Conservation (phyloP, 2,113 vertebrate genomes). For the Hepsetus odoe region DNA sequence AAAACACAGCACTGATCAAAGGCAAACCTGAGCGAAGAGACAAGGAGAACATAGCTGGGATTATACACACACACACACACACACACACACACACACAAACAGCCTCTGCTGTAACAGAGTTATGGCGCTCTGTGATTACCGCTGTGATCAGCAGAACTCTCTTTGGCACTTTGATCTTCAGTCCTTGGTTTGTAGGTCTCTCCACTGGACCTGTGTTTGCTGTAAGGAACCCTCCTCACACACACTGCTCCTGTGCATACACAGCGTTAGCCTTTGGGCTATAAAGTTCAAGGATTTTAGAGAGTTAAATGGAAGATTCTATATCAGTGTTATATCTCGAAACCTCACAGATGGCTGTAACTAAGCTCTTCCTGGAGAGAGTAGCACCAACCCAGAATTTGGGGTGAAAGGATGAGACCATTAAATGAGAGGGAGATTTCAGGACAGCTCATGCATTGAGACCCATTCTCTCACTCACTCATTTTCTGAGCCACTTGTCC, state of each 20-base stretch:
- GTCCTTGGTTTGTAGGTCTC: background rate
- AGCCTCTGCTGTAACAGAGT: background rate
- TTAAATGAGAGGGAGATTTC: too few relatives aligned
- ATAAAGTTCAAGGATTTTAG: too few relatives aligned
- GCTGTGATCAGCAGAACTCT: background rate
- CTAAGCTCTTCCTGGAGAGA: too few relatives aligned
- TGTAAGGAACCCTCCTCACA: background rate
- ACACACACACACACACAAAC: conserved; percentile 18
- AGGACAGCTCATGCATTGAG: too few relatives aligned
- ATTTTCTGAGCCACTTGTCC: too few relatives aligned
- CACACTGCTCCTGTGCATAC: background rate
- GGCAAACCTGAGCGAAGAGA: background rate
- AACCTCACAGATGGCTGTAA: too few relatives aligned
- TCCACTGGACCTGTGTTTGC: background rate
- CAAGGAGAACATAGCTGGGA: background rate
- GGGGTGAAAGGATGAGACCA: too few relatives aligned
- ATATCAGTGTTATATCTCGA: too few relatives aligned
- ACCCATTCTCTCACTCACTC: too few relatives aligned
- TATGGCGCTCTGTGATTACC: background rate
- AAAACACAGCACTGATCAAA: conserved; percentile 25
- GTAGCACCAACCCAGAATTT: too few relatives aligned
- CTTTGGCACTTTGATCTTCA: background rate
- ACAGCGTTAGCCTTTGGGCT: background rate
- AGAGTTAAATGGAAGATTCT: too few relatives aligned
- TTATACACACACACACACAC: conserved; percentile 9